Evolutionary conservation across 2,113 vertebrate genomes (phyloP), one percentile per base, ranked within the genome.

Genomic region (Gobio gobio): DNA sequence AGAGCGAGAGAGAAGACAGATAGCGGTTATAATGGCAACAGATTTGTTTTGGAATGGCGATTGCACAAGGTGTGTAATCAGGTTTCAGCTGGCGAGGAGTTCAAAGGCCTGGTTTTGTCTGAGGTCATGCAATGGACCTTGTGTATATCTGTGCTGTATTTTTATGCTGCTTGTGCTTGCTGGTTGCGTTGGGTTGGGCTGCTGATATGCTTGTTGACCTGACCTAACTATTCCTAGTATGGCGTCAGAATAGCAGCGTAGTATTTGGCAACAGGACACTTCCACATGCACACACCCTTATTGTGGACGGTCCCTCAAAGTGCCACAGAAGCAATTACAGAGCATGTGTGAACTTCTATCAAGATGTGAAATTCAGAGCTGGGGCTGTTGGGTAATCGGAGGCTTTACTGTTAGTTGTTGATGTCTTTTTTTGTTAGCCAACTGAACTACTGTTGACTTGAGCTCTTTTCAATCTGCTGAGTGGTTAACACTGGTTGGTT

Each of bases 151-250:
- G 29, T 22, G 45, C 9, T 13, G 43, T 75, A 40, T 76, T 22
- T 61, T 22, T 33, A 54, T 43, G 10, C 49, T 45, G 45, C 66
- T 20, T 79, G 59, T 84, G 13, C 13, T 73, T 43, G 51, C 10
- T 18, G 18, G 18, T 45, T 78, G 29, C 4, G 16, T 40, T 24
- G 26, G 43, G 59, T 16, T 78, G 83, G 58, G 47, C 33, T 10
- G n/a, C 29, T 79, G 6, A 49, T 58, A 49, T 26, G 24, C 58
- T 83, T 76, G 56, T 76, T 84, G 78, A 83, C 83, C 64, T 87
- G 75, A 36, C 79, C 63, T 78, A 84, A 72, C 77, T 88, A 83
- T 87, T 89, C 85, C 76, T 86, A 81, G 82, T 76, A 73, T 58
- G 75, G 59, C 85, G 80, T 85, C 70, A 82, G 56, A 77, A 66